Evolutionary conservation across 1,140 invertebrate genomes (phyloP), one percentile per base, ranked within the genome.

Genomic region (Eciton burchellii): DNA sequence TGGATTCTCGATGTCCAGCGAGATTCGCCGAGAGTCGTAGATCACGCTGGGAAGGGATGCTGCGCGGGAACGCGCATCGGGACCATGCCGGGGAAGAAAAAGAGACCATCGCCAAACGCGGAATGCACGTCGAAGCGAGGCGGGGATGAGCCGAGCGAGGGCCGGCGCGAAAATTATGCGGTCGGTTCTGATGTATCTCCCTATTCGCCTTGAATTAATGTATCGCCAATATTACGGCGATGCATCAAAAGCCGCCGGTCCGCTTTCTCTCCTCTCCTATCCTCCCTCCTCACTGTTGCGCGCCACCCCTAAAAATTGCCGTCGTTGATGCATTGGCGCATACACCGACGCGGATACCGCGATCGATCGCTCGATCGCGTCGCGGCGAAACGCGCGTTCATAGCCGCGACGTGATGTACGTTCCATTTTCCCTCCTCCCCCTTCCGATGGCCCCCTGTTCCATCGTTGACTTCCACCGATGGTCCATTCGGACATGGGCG

Each of bases 171-270:
- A 89, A 90, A 90, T 90, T 90, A 90, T 90, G 89, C 85, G 83
- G 88, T 56, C 43, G 70, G 66, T 73, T 35, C 35, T 90, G 89
- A 90, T 91, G 90, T 91, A 92, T 91, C 90, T 90, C 85, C 90
- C 87, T 35, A 88, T 91, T 92, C 90, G 85, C 87, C 82, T 90
- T 90, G 90, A 91, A 92, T 92, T 92, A 92, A 92, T 91, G 91
- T 91, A 91, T 91, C 91, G 91, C 84, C 90, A 89, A 91, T 92
- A 92, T 91, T 91, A 90, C 90, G 84, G 88, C 89, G 84, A 92
- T 92, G 87, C 91, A 92, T 92, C 91, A 92, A 92, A 92, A 90
- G 83, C 86, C 54, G 29, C 66, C 52, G 29, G 24, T 3, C 54
- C 21, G 56, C 35, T 41, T n/a, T 59, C 19, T 59, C 11, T 35